Base-by-base conservation (phyloP, 1,140 invertebrate genomes). In the Papilio polyxenes region DNA sequence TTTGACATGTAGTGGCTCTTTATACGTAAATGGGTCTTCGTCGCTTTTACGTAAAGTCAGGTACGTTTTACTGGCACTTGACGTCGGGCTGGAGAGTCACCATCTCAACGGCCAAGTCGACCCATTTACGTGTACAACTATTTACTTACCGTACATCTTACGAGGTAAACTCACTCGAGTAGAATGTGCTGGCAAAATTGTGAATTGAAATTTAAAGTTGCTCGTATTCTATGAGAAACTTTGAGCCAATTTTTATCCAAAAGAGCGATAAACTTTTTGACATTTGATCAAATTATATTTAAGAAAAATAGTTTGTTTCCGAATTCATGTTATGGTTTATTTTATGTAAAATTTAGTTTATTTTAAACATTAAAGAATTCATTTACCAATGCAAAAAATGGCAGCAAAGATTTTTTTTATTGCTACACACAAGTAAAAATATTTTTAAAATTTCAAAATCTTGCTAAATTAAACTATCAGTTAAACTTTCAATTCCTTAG, bases 11-110 rank as follows among this genome's bases (percentile, higher is more conserved):
- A 75, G 72, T 75, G 31, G 40, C 48, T 44, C 74, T 75, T 44
- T 75, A 75, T 7, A n/a, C 5, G 48, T 75, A 75, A 75, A 49
- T 75, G 74, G 40, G 74, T 49, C 74, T 75, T 2, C 40, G 15
- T 37, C 48, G 48, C 17, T 49, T 75, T 75, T 44, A 75, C 74
- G 65, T 49, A 11, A 44, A 23, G 48, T n/a, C 74, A 23, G 74
- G 48, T 44, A 75, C 74, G 74, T 49, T 75, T 75, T 75, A 49
- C 74, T 48, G 48, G 37, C 74, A n/a, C 74, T 75, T 75, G 74
- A 75, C 74, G 74, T 17, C 44, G n/a, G 7, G 74, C 74, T 40
- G 7, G 74, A 49, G 40, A 49, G 17, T n/a, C 8, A 23, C 23
- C 69, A 2, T 44, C 44, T 49, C 74, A 20, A 44, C 74, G 74